phyloP scores from a whole-genome alignment of 2,888 invertebrate genomes.

The Drosophila stalkeri region DNA sequence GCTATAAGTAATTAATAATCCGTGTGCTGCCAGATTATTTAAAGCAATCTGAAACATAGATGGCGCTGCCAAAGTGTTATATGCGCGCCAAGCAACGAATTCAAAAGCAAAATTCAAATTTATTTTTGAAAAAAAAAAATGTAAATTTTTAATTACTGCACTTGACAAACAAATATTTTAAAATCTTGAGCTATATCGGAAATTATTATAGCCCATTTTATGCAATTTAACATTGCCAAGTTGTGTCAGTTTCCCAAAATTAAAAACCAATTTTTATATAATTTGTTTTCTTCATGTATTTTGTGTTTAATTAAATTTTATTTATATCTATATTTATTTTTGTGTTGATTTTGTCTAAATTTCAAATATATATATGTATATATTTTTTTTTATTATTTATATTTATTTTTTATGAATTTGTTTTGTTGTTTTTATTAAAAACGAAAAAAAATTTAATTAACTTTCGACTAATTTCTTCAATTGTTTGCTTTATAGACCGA shows the following conservation, averaged over 20 bases:
- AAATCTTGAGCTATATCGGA: neutral
- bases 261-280: neutral
- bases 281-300: neutral
- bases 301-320: constrained; percentile 18
- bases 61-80: constrained; percentile 30
- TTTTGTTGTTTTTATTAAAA: constrained; percentile 1
- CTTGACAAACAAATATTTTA: neutral
- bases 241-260: neutral
- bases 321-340: constrained; percentile 31
- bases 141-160: neutral
- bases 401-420: constrained; percentile 13
- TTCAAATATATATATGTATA: constrained; percentile 44
- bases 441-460: neutral
- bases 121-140: neutral
- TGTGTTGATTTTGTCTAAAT: constrained; percentile 54
- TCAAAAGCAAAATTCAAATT: constrained; percentile 11
- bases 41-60: accelerated
- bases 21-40: constrained; percentile 13
- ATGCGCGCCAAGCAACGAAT: constrained; percentile 22
- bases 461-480: constrained; percentile 22
- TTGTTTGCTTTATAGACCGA: constrained; percentile 12
- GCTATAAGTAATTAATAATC: neutral
- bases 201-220: no score
- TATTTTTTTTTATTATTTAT: constrained; percentile 29
- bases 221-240: no score